Evolutionary conservation across 2,888 invertebrate species (phyloP), one percentile per base, ranked within the genome.

Genomic region (Mesopsocus fuscifrons): DNA sequence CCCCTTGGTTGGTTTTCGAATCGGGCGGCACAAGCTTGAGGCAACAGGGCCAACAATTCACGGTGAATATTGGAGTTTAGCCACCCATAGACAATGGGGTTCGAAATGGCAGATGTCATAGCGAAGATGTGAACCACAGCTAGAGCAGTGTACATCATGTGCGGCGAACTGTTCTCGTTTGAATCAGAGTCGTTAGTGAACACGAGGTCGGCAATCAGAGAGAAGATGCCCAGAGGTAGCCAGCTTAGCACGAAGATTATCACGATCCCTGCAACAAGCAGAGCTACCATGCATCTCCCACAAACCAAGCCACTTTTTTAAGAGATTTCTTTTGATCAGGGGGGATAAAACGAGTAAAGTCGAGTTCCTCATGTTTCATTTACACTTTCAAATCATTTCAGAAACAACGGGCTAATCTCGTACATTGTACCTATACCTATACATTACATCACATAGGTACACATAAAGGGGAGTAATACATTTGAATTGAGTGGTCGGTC

Each of bases 1-100:
- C 13, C 31, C 15, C 17, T 15, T 31, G 18, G 3, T 8, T n/a
- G 21, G 17, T 16, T 20, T 22, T 15, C 13, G 18, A 32, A 15
- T 17, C 38, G 43, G 18, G 41, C 33, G 6, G 45, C 40, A 30
- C 48, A 49, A 8, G 45, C 26, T 9, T 42, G 42, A 1, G 52
- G 49, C 34, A 55, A 43, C 11, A 56, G 47, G 41, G 53, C 52
- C 30, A 52, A 45, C 49, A 68, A 64, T 52, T 69, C 69, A 11
- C 58, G 57, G 15, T 64, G 54, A 53, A 72, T 68, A 52, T 70
- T 69, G 48, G 71, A 69, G 55, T 72, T 72, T 45, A 72, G 59
- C 63, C 69, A 67, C 8, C 70, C 72, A 54, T 72, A 72, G 20
- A 71, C 59, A 22, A 72, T 62, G 1, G 72, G 71, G 54, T 72